These are phyloP conservation scores for Myotis brandtii DNA, from an alignment of 2,113 vertebrate genomes.

Conservation along the genomic window DNA sequence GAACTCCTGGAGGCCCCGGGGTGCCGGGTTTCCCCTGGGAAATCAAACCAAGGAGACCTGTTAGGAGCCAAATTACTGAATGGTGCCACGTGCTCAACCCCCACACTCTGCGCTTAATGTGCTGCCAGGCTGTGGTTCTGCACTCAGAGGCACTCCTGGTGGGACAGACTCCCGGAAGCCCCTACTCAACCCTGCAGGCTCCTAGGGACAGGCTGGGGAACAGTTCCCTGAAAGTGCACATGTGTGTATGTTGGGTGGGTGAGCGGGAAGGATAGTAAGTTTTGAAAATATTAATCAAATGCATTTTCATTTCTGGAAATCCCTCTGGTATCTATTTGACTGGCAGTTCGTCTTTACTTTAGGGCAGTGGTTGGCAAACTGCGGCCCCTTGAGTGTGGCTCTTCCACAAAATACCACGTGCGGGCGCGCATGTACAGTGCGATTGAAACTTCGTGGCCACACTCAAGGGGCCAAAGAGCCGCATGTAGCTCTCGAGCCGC, in stretches of 20 bases:
- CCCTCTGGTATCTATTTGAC: background rate
- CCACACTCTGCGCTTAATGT: fast-evolving
- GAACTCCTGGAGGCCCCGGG: conserved; percentile 91
- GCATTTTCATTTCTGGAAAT: background rate
- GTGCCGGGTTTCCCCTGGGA: conserved; percentile 93
- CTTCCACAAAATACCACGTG: no score
- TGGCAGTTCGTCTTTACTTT: background rate
- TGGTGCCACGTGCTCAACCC: fast-evolving
- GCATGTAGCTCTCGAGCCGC: no score
- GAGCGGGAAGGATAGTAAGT: background rate
- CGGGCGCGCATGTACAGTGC: no score
- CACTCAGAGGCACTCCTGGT: background rate
- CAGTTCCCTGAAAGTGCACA: background rate
- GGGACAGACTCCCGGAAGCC: background rate
- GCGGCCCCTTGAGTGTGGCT: no score
- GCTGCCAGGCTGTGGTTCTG: background rate
- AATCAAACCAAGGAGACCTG: conserved; percentile 70
- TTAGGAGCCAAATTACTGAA: background rate
- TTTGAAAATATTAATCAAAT: background rate
- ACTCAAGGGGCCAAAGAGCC: no score
- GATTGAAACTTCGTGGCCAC: no score
- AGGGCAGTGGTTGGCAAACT: no score
- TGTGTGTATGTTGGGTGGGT: background rate
- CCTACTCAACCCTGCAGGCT: background rate
- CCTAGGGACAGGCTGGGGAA: no score